Conservation (phyloP, 2,888 invertebrate genomes). For the Drosophila melanosoma region DNA sequence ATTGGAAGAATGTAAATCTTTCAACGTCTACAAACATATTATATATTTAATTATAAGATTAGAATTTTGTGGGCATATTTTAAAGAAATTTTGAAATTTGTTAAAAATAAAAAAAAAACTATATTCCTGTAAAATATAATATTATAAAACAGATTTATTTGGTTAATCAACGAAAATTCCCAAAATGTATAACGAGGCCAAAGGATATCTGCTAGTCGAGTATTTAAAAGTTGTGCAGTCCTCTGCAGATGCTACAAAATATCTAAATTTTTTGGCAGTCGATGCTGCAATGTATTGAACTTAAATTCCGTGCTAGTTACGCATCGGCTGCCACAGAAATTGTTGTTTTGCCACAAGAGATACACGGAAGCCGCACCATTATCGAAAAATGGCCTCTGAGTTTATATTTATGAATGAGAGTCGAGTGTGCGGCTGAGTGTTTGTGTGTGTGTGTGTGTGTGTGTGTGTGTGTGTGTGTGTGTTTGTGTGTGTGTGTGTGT, state of each 20-base stretch:
- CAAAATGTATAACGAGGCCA: neutral
- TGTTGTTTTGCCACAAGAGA: slow-evolving; percentile 45
- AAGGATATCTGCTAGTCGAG: neutral
- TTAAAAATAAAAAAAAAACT: too few species aligned
- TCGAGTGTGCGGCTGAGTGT: neutral
- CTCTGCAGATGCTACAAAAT: neutral
- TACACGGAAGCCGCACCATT: slow-evolving; percentile 41
- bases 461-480: slow-evolving; percentile 8
- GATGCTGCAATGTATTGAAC: slow-evolving; percentile 29
- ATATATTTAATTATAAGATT: neutral
- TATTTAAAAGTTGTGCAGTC: neutral
- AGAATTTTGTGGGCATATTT: too few species aligned
- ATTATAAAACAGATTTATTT: too few species aligned
- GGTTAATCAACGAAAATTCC: neutral
- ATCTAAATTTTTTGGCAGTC: neutral
- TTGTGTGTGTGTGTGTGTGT: slow-evolving; percentile 8
- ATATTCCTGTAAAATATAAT: neutral
- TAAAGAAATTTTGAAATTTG: neutral
- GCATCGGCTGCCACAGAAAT: slow-evolving; percentile 40
- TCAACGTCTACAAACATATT: too few species aligned
- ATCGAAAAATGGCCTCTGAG: slow-evolving; percentile 47
- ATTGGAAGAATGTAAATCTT: too few species aligned
- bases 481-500: slow-evolving; percentile 5
- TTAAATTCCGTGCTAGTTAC: slow-evolving; percentile 58
- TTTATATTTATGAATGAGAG: neutral